Base-by-base conservation (phyloP, 2,113 vertebrate genomes). In the Dasyornis broadbenti region DNA sequence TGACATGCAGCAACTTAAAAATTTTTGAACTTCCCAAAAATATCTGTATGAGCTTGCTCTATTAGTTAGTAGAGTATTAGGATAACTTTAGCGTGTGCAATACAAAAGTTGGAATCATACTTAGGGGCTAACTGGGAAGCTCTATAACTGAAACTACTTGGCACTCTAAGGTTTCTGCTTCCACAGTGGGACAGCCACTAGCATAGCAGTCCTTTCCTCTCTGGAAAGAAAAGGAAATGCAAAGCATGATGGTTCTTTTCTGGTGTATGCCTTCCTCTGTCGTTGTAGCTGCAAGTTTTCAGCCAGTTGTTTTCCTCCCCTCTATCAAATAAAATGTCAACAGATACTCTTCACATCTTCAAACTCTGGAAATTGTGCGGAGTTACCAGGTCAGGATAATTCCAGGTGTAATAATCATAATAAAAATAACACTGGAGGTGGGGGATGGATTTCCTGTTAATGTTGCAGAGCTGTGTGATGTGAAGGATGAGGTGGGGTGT, bases 401-500 rank as follows among this genome's bases (percentile, higher is more conserved):
- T 75, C 30, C 15, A 22, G 7, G 13, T 39, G 49, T 86, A 60
- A 65, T 50, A 45, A 49, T 76, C 21, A 21, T 35, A 2, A 20
- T 31, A 8, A 76, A 61, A 86, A 71, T 54, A 8, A 37, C 2
- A 1, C 0, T 66, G 10, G 37, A 9, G 0, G 1, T 4, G 0
- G 10, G 6, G 3, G 4, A 2, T 15, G 6, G 5, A 40, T 45
- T 77, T 68, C 22, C 39, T 69, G 39, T 33, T 63, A 19, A 11
- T 10, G 6, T 50, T 72, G 44, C 19, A 59, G 60, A 64, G 22
- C 23, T 39, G 8, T 31, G 33, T 28, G 22, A 37, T 70, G 27
- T 31, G 47, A 22, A 42, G 6, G 18, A 52, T 81, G 44, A 40
- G 4, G 16, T 45, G 8, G 11, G 14, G 5, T 72, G 4, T 40